Percentiles rank a stretch among this genome's conserved stretches.
Evolutionary conservation across 2,113 vertebrate genomes (phyloP).

Genomic region (Spermophilus dauricus): DNA sequence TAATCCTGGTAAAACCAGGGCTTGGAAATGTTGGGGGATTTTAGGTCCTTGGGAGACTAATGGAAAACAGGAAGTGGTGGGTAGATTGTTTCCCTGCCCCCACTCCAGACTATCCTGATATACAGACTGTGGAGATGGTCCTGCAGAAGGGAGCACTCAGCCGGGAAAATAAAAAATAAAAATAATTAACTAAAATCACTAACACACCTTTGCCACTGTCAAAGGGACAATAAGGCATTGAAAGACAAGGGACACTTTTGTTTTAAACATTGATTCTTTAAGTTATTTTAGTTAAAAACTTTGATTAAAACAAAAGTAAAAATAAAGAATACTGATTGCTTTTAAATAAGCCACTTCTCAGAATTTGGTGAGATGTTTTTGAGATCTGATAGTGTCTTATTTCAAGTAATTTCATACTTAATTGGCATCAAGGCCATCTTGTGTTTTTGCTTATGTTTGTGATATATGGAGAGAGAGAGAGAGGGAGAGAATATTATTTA

Average conservation of each 20-base stretch:
- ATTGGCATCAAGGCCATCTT: neutral
- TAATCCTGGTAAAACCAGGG: neutral
- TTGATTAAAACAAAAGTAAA: constrained; percentile 3
- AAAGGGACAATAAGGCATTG: neutral
- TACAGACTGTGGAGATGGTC: neutral
- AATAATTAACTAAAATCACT: neutral
- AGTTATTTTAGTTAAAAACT: neutral
- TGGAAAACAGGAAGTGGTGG: neutral
- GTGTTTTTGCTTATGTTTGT: neutral
- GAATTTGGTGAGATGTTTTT: neutral
- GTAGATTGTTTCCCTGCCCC: neutral
- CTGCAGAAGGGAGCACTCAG: neutral
- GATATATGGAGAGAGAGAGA: too few species aligned
- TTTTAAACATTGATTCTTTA: neutral
- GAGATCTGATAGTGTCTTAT: neutral
- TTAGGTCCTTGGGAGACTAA: neutral
- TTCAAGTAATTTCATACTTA: constrained; percentile 23
- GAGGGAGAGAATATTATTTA: neutral
- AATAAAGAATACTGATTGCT: neutral
- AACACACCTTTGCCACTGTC: neutral
- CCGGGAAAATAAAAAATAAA: neutral
- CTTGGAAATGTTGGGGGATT: neutral
- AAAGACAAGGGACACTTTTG: neutral
- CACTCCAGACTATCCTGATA: neutral
- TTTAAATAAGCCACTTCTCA: constrained; percentile 7